Evolutionary conservation across 2,113 vertebrate genomes (phyloP).

Genomic region (Haliaeetus leucogaster): DNA sequence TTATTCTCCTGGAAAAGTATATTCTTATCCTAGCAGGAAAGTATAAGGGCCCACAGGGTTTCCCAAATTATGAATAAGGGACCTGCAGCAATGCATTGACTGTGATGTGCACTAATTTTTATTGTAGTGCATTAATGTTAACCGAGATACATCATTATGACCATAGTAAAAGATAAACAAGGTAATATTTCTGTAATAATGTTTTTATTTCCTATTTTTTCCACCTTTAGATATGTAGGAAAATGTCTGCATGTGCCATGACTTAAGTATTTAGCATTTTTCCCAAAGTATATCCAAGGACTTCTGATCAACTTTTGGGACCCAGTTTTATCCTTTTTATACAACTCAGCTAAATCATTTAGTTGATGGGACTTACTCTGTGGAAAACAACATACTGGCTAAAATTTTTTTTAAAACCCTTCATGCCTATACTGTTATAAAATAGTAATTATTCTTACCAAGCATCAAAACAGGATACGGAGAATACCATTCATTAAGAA

Average conservation of each 20-base stretch:
- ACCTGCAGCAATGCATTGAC: not conserved
- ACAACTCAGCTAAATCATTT: not conserved
- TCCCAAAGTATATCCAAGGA: not conserved
- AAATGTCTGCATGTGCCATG: not conserved
- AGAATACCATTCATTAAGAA: not conserved
- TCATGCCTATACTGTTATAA: not conserved
- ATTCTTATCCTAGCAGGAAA: slow-evolving; percentile 7
- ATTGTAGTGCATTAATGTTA: not conserved
- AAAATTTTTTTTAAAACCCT: not conserved
- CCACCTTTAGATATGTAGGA: not conserved
- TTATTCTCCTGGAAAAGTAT: not conserved
- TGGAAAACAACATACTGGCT: not conserved
- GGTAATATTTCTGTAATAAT: not conserved
- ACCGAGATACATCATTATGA: not conserved
- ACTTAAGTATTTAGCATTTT: not conserved
- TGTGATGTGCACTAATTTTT: not conserved
- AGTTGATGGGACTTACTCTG: not conserved
- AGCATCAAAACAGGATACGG: not conserved
- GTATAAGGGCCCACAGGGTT: not conserved
- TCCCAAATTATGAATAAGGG: not conserved
- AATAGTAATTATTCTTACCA: not conserved
- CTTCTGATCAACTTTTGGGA: not conserved
- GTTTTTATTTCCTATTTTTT: not conserved
- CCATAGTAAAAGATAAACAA: not conserved
- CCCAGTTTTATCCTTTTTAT: not conserved